These are phyloP conservation scores for Drosophila bifasciata DNA, from an alignment of 1,140 invertebrate species.

Conservation along the genomic window DNA sequence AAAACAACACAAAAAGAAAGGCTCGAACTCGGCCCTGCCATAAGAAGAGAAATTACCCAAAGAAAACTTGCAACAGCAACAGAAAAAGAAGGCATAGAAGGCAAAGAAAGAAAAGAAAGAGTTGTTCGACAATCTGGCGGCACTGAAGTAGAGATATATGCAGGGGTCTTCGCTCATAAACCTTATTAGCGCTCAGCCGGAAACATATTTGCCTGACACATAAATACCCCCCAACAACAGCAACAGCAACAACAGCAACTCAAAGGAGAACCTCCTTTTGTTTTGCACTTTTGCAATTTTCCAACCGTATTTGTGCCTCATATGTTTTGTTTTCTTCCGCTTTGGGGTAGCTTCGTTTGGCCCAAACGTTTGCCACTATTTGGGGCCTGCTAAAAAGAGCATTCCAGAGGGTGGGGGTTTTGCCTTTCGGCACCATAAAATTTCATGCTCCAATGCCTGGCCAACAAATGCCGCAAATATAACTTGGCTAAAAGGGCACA, in stretches of 20 bases:
- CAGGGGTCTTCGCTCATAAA: conserved; percentile 60
- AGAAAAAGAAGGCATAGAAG: conserved; percentile 33
- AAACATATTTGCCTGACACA: conserved; percentile 81
- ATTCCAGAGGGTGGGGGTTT: conserved; percentile 9
- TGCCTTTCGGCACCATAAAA: conserved; percentile 74
- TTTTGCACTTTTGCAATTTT: conserved; percentile 81
- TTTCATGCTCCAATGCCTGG: conserved; percentile 74
- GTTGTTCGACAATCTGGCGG: conserved; percentile 73
- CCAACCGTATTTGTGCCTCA: conserved; percentile 60
- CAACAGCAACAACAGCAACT: conserved; percentile 2
- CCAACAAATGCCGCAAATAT: conserved; percentile 74
- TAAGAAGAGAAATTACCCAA: conserved; percentile 65
- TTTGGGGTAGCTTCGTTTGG: conserved; percentile 43
- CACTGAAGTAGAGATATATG: conserved; percentile 28
- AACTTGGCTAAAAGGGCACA: conserved; percentile 42
- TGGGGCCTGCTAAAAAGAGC: conserved; percentile 5
- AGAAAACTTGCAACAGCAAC: conserved; percentile 39
- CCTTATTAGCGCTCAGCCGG: conserved; percentile 79
- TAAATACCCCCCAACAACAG: conserved; percentile 61
- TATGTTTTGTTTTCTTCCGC: conserved; percentile 48
- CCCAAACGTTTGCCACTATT: conserved; percentile 23
- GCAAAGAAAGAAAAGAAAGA: conserved; percentile 43
- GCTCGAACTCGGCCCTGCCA: conserved; percentile 43
- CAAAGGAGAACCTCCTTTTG: conserved; percentile 30
- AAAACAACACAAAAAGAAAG: conserved; percentile 36